These are phyloP conservation scores for Myrmecophaga tridactyla DNA, from an alignment of 2,113 vertebrate genomes.

Conservation along the genomic window DNA sequence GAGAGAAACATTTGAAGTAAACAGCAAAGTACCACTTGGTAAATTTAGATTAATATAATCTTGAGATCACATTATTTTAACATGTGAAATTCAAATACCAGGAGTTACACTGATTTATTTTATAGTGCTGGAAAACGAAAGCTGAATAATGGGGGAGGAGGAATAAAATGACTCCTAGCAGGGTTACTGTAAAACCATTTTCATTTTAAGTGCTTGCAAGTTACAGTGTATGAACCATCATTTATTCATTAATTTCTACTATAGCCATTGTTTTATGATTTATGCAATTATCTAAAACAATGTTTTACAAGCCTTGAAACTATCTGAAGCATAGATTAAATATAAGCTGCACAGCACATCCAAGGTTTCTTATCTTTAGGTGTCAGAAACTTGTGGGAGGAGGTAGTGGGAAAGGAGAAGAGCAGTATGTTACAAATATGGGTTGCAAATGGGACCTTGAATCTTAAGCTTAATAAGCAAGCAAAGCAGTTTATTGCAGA, in stretches of 20 bases:
- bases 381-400: not conserved
- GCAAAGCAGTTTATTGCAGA: not conserved
- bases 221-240: not conserved
- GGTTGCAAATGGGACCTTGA: not conserved
- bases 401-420: not conserved
- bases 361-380: not conserved
- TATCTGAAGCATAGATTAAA: constrained; percentile 13
- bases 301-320: constrained; percentile 13
- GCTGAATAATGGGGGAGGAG: no score
- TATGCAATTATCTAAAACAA: constrained; percentile 38
- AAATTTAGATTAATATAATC: constrained; percentile 17
- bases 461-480: not conserved
- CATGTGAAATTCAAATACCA: not conserved
- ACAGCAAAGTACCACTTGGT: not conserved
- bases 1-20: constrained; percentile 15
- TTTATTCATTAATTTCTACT: constrained; percentile 32
- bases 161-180: not conserved
- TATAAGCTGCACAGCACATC: not conserved
- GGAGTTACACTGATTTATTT: not conserved
- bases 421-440: not conserved
- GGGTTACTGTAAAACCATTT: not conserved
- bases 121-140: not conserved
- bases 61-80: not conserved
- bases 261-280: constrained; percentile 16
- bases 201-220: not conserved